Evolutionary conservation across 2,888 invertebrate genomes (phyloP), one percentile per base, ranked within the genome.

Genomic region (Aproaerema taeniolella): DNA sequence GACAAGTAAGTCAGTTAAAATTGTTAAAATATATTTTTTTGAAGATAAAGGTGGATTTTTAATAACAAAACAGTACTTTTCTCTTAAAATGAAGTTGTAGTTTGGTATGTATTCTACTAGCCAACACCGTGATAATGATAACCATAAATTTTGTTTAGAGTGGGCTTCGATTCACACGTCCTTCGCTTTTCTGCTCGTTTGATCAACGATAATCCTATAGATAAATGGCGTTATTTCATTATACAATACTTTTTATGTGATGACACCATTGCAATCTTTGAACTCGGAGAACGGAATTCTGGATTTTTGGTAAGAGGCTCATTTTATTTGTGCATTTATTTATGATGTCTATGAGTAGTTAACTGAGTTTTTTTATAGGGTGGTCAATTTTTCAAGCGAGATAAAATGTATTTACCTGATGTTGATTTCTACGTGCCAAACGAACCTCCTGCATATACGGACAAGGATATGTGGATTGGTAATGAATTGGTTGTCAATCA

Each of bases 401-500:
- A 88, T 29, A 89, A 91, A 55, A 89, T 95, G 43, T 89, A 91
- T 41, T 82, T 95, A 38, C 94, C 94, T 0, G 91, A 91, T 2
- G 92, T 93, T 49, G 89, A 94, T 14, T 88, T 91, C 62, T 92
- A 89, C 57, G 88, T 90, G 30, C 91, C 91, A 5, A 89, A 91
- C 51, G 90, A 92, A 29, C 96, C 96, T 0, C 87, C 89, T 3
- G 89, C 90, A 50, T 97, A 94, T 68, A 89, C 90, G 0, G 91
- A 95, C 4, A 88, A 91, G 51, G 93, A 97, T 67, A 93, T 97
- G 85, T 95, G 92, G 82, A 89, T 97, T 13, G 97, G 97, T 1
- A 93, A 94, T 13, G 89, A 89, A 31, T 59, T 97, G 31, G 91
- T 91, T 28, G 88, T 97, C 11, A 93, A 93, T 64, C 90, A 91